Conservation (phyloP, 2,113 vertebrate species). For the Aegithalos caudatus region DNA sequence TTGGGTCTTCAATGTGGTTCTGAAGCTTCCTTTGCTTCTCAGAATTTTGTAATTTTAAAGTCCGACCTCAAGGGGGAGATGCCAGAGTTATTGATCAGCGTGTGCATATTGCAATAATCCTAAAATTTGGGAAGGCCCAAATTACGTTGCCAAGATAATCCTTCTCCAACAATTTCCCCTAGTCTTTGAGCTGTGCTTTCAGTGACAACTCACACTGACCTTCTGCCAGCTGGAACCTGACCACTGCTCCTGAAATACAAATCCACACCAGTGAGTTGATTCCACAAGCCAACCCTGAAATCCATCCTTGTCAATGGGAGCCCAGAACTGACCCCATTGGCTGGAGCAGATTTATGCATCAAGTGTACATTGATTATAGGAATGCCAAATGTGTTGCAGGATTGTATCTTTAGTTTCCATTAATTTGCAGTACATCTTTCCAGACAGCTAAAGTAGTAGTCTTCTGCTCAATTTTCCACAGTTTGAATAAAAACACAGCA, state of each 20-base stretch:
- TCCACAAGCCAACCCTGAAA: background rate
- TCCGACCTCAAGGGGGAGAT: conserved; percentile 67
- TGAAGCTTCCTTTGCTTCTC: background rate
- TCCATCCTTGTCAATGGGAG: background rate
- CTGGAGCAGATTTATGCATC: background rate
- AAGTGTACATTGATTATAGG: background rate
- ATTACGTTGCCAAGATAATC: background rate
- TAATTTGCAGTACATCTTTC: background rate
- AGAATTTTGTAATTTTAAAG: conserved; percentile 44
- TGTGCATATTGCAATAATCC: background rate
- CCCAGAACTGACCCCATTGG: background rate
- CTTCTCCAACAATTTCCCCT: background rate
- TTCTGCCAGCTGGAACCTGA: background rate
- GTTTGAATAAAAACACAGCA: background rate
- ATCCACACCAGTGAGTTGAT: background rate
- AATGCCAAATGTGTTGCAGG: background rate
- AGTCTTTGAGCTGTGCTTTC: background rate
- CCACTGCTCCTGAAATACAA: background rate
- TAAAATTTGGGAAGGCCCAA: background rate
- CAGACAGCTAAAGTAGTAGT: background rate
- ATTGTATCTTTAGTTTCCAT: background rate
- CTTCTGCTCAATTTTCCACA: background rate
- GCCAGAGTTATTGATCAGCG: conserved; percentile 43
- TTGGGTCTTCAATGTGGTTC: background rate
- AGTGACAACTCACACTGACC: background rate